These are phyloP conservation scores for Drosophila peninsularis DNA, from an alignment of 2,888 invertebrate genomes.

Conservation along the genomic window DNA sequence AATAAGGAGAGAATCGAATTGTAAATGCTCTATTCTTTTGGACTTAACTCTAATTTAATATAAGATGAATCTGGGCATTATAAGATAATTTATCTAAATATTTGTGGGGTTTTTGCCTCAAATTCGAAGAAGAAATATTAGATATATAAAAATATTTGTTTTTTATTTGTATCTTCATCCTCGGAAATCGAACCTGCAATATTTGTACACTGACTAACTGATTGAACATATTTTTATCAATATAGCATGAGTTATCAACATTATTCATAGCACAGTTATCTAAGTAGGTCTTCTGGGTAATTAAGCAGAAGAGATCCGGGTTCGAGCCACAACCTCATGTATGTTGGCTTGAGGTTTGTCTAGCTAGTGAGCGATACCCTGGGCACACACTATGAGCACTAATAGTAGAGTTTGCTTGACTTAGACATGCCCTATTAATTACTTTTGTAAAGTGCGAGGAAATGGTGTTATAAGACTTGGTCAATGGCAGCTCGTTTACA, in stretches of 20 bases:
- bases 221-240: not conserved
- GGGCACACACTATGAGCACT: not conserved
- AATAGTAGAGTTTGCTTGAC: not conserved
- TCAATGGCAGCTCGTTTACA: not conserved
- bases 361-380: not conserved
- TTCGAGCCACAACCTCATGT: not conserved
- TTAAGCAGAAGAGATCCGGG: not conserved
- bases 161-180: too few relatives aligned
- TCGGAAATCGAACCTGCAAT: too few relatives aligned
- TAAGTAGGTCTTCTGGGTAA: not conserved
- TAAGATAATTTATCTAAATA: too few relatives aligned
- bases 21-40: slow-evolving; percentile 5
- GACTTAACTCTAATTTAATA: too few relatives aligned
- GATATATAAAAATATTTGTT: too few relatives aligned
- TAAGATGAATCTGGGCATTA: too few relatives aligned
- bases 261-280: not conserved
- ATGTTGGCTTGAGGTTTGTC: not conserved
- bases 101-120: too few relatives aligned
- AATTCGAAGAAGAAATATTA: too few relatives aligned
- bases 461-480: not conserved
- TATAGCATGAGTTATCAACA: not conserved
- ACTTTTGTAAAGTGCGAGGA: not conserved
- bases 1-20: not conserved
- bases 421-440: not conserved
- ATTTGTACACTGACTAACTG: too few relatives aligned